Conservation (phyloP, 2,888 invertebrate species). For the Frankliniella fusca region DNA sequence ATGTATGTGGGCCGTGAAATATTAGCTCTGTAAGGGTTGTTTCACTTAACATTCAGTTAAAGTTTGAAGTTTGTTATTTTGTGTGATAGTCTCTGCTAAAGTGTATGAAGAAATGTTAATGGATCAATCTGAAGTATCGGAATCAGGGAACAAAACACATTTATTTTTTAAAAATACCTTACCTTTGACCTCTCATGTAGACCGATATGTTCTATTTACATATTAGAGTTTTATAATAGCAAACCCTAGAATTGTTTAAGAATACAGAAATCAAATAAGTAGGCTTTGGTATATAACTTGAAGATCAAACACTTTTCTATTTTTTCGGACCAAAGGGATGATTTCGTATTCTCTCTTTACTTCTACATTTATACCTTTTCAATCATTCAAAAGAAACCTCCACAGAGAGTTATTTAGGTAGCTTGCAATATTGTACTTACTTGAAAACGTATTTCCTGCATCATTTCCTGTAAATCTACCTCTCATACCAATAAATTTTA, state of each 20-base stretch:
- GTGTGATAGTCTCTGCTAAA: neutral
- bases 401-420: neutral
- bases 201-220: neutral
- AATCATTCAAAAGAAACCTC: neutral
- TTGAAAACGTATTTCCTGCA: neutral
- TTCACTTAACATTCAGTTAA: neutral
- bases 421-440: neutral
- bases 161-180: neutral
- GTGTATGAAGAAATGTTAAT: neutral
- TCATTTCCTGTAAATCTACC: neutral
- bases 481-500: neutral
- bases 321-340: neutral
- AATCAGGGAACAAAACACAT: slow-evolving; percentile 18
- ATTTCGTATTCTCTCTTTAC: neutral
- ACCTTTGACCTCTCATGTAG: neutral
- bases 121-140: slow-evolving; percentile 6
- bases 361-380: neutral
- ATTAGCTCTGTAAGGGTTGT: neutral
- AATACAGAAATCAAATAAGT: neutral
- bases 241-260: neutral
- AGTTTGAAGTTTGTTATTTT: neutral
- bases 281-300: too few species aligned
- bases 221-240: neutral
- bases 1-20: neutral
- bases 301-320: neutral